Evolutionary conservation across 2,888 invertebrate species (phyloP).

Genomic region (Cantharis flavilabris): DNA sequence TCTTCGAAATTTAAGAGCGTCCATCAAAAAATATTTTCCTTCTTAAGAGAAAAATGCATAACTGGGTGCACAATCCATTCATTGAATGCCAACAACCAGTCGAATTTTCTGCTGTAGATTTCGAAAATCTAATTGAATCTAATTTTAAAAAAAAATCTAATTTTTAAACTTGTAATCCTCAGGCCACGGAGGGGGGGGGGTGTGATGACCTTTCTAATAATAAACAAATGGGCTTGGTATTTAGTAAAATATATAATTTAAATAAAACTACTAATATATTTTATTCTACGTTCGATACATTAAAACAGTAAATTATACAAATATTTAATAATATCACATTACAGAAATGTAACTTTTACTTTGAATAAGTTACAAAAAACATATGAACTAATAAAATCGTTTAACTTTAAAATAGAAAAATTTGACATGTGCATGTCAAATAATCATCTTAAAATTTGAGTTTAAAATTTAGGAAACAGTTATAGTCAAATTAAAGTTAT

Average conservation of each 20-base stretch:
- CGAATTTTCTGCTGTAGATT: no score
- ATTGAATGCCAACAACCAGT: no score
- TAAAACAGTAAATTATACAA: neutral
- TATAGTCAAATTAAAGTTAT: neutral
- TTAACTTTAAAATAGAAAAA: neutral
- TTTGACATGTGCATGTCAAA: neutral
- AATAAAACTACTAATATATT: neutral
- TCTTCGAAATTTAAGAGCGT: no score
- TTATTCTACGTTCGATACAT: neutral
- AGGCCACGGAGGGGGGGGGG: no score
- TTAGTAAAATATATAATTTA: neutral
- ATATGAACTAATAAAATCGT: neutral
- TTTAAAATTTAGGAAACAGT: neutral
- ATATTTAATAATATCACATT: neutral
- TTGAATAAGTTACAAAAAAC: neutral
- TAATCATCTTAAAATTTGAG: neutral
- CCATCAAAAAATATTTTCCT: no score
- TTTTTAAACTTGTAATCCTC: no score
- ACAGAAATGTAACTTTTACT: neutral
- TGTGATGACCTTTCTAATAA: no score
- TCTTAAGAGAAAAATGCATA: no score
- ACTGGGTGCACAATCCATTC: no score
- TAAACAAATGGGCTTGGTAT: no score
- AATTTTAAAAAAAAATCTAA: no score
- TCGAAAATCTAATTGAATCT: no score